Evolutionary conservation across 2,113 vertebrate species (phyloP), one percentile per base, ranked within the genome.

Genomic region (Oryzias curvinotus): DNA sequence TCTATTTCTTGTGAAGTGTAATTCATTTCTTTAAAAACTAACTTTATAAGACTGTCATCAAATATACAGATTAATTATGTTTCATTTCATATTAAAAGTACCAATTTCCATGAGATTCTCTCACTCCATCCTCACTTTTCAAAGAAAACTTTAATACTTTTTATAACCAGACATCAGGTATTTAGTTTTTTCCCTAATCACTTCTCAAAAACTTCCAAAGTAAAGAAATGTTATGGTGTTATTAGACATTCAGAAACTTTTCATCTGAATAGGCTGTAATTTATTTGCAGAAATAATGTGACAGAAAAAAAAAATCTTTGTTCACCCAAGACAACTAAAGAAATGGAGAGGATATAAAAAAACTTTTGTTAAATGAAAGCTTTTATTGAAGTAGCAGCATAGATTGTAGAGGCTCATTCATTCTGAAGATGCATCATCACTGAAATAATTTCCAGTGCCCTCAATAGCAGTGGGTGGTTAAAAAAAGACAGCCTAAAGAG

Each of bases 341-440:
- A 48, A 43, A n/a, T 25, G 14, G 0, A 57, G 47, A 57, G 14
- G 15, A n/a, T 10, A 18, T 3, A 5, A 15, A 19, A 16, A 36
- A 36, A 12, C 36, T 36, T 36, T 36, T 36, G 8, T 36, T 36
- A 36, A 36, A 36, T 36, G 10, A 36, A 12, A 36, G 36, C 36
- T 42, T 13, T 2, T 47, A 54, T 73, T 57, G 68, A 80, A 80
- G 44, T 57, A 71, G 30, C 42, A 48, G 19, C 15, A 16, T 3
- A 3, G 18, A n/a, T 18, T 42, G n/a, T 28, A 49, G 54, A 67
- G 57, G 10, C 16, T 52, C 50, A 55, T 65, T 65, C 26, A 23
- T 52, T 72, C 18, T 57, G 47, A 54, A 36, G 36, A 14, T 57
- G 50, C 45, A 60, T 19, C 62, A 56, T 52, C 54, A 28, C n/a